These are phyloP conservation scores for Fragum sueziense DNA, from an alignment of 2,888 invertebrate genomes.

Conservation along the genomic window DNA sequence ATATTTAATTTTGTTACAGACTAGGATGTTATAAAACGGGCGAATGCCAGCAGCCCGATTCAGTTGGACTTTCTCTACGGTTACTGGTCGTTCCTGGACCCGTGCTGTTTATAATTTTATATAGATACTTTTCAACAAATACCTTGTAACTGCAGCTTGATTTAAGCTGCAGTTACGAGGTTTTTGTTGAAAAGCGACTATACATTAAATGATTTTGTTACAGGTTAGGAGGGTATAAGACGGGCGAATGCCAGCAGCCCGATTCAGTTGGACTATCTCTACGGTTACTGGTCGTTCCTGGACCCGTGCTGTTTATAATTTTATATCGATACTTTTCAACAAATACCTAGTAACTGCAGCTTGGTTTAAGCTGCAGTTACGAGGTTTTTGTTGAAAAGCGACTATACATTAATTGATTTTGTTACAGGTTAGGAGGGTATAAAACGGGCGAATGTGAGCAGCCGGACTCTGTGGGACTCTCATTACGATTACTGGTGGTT, in stretches of 20 bases:
- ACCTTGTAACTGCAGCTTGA: too few relatives aligned
- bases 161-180: too few relatives aligned
- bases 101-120: slow-evolving; percentile 68
- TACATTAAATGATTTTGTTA: slow-evolving; percentile 6
- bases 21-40: slow-evolving; percentile 75
- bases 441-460: slow-evolving; percentile 73
- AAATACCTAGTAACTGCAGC: too few relatives aligned
- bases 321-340: too few relatives aligned
- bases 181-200: too few relatives aligned
- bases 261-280: slow-evolving; percentile 72
- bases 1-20: too few relatives aligned
- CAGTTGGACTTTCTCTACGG: slow-evolving; percentile 73
- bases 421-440: slow-evolving; percentile 73
- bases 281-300: slow-evolving; percentile 72
- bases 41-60: slow-evolving; percentile 72
- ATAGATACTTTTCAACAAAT: too few relatives aligned
- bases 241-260: slow-evolving; percentile 74
- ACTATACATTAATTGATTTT: neutral
- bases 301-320: slow-evolving; percentile 71
- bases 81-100: slow-evolving; percentile 74
- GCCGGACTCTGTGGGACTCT: slow-evolving; percentile 71
- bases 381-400: too few relatives aligned
- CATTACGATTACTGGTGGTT: slow-evolving; percentile 71
- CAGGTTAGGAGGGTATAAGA: slow-evolving; percentile 75
- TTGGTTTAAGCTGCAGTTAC: too few relatives aligned